Evolutionary conservation across 2,888 invertebrate species (phyloP), one percentile per base, ranked within the genome.

Genomic region (Tromatobia lineatoria): DNA sequence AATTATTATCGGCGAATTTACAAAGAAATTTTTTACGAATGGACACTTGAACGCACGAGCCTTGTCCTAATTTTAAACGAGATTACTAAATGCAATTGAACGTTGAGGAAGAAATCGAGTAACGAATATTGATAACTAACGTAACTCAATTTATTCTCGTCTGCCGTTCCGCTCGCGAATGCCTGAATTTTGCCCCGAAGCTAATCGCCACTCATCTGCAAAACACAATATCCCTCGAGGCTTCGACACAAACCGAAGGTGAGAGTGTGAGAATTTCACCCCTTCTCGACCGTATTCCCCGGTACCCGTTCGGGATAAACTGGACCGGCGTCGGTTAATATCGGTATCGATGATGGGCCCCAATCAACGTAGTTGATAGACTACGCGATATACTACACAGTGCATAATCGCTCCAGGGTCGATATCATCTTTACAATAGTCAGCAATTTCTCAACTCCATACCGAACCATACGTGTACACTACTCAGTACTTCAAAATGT

Each of bases 221-320:
- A 69, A 82, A 79, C 61, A 29, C 69, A 61, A 83, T 83, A 79
- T 75, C 42, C 54, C 23, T 45, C 25, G 59, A 57, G 64, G 57
- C 25, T 67, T 34, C 59, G 13, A 23, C 64, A 18, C 18, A 34
- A 15, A 34, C n/a, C 38, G 50, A 8, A 23, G n/a, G 18, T n/a
- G n/a, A 13, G 66, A 23, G 25, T 69, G 52, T 29, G 59, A 29
- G 23, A 74, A 78, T 73, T 78, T 69, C 34, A 25, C 67, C 29
- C 74, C 15, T 38, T 50, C 54, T 18, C n/a, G 18, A 54, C 8
- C 15, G 54, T n/a, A 47, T 47, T 74, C 66, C 38, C 7, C 61
- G 78, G 69, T 78, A 61, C 59, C 47, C n/a, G 52, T 79, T 54
- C 11, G 79, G 71, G 54, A 79, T 71, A 20, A 29, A 38, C 20